Conservation (phyloP, 2,113 vertebrate species). For the Oreochromis tanganicae region DNA sequence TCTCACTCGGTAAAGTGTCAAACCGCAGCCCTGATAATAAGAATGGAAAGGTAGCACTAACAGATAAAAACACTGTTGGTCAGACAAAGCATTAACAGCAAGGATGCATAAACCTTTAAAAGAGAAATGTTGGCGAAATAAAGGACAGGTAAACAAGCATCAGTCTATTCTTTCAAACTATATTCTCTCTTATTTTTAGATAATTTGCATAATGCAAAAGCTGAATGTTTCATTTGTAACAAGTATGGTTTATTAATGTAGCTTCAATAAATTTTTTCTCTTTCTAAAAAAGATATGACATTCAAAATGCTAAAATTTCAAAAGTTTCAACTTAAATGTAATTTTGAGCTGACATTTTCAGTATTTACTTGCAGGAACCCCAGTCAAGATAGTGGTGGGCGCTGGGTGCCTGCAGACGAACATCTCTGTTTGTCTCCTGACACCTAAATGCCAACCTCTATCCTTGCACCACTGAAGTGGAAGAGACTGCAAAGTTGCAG, state of each 20-base stretch:
- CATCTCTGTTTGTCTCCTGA: slow-evolving; percentile 19
- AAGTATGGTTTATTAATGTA: background rate
- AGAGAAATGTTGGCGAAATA: background rate
- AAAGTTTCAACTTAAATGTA: slow-evolving; percentile 10
- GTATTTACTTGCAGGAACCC: slow-evolving; percentile 3
- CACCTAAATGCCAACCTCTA: slow-evolving; percentile 44
- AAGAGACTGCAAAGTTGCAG: slow-evolving; percentile 1
- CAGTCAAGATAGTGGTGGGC: slow-evolving; percentile 11
- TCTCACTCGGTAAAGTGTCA: slow-evolving; percentile 1
- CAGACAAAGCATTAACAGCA: background rate
- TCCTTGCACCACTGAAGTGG: background rate
- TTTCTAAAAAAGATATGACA: background rate
- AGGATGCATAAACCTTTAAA: background rate
- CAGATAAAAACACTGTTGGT: background rate
- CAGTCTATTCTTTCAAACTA: background rate
- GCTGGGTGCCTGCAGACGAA: background rate
- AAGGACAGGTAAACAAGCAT: background rate
- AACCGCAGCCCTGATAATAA: background rate
- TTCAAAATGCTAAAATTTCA: background rate
- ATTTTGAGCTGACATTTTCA: slow-evolving; percentile 47
- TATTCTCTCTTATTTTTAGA: background rate
- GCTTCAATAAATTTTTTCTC: background rate
- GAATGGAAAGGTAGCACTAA: background rate
- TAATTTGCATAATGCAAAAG: background rate
- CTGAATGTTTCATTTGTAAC: background rate